These are phyloP conservation scores for Vanacampus margaritifer DNA, from an alignment of 2,113 vertebrate genomes.

Conservation along the genomic window DNA sequence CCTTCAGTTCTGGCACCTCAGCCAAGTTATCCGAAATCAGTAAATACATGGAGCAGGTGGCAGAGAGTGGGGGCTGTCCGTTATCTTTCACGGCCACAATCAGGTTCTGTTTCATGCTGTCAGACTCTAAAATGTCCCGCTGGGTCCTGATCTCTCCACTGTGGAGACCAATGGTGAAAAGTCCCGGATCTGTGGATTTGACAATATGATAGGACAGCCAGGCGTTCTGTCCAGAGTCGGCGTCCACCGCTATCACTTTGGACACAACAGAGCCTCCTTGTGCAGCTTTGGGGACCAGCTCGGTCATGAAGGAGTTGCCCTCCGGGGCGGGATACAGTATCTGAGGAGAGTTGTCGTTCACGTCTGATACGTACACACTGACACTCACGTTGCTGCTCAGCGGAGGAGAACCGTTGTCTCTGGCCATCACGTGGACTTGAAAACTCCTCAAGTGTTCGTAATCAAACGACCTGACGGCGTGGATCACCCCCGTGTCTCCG, in stretches of 20 bases:
- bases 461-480: slow-evolving; percentile 47
- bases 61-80: slow-evolving; percentile 73
- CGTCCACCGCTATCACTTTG: no score
- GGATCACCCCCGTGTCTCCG: slow-evolving; percentile 55
- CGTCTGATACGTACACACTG: no score
- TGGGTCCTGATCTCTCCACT: slow-evolving; percentile 78
- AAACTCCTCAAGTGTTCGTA: slow-evolving; percentile 48
- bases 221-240: no score
- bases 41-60: slow-evolving; percentile 58
- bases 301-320: no score
- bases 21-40: slow-evolving; percentile 57
- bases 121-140: slow-evolving; percentile 75
- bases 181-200: slow-evolving; percentile 41
- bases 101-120: slow-evolving; percentile 74
- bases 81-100: slow-evolving; percentile 79
- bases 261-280: no score
- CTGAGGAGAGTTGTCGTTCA: no score
- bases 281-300: no score
- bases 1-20: slow-evolving; percentile 53
- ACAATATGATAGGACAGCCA: neutral
- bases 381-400: slow-evolving; percentile 7
- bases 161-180: slow-evolving; percentile 71
- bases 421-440: slow-evolving; percentile 47
- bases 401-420: slow-evolving; percentile 39
- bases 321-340: no score